Base-by-base conservation (phyloP, 2,888 invertebrate genomes). In the Clanis bilineata region DNA sequence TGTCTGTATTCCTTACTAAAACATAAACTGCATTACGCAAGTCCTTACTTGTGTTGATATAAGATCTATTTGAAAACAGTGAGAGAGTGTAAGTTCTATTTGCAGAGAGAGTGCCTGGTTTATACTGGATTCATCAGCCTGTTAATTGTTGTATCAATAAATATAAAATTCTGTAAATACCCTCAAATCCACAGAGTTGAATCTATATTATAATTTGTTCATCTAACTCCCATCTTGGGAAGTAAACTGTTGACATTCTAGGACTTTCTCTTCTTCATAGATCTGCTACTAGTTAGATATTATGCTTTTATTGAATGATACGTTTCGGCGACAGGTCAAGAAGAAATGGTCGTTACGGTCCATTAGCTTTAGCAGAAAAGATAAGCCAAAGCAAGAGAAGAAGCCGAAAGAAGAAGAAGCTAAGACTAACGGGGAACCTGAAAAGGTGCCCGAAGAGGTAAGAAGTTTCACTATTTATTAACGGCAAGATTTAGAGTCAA, bases 281-380 rank as follows among this genome's bases (percentile, higher is more conserved):
- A 3, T 15, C 22, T 5, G 15, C 15, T 32, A 25, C 4, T 28
- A 4, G 7, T 9, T n/a, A n/a, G n/a, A n/a, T n/a, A n/a, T 51
- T 51, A 9, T 28, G 3, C 9, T 28, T 45, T 0, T 25, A 23
- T 45, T 47, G 3, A 0, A 28, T 63, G 62, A 59, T 71, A 74
- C 77, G 80, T 80, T 76, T 82, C 73, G 73, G 74, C 73, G 79
- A 67, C 92, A 94, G 93, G 93, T 95, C 73, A 97, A 96, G 94
- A 97, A 96, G 94, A 97, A 97, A 93, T 97, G 96, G 96, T 97
- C 96, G 76, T 95, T 97, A 89, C 95, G 97, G 80, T 96, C 95
- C 81, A 95, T 97, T 92, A 96, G 96, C 81, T 97, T 97, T 88
- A 95, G 96, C 81, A 95, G 95, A 88, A 97, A 96, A 89, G 97